Evolutionary conservation across 2,113 vertebrate species (phyloP).

Genomic region (Columba livia): DNA sequence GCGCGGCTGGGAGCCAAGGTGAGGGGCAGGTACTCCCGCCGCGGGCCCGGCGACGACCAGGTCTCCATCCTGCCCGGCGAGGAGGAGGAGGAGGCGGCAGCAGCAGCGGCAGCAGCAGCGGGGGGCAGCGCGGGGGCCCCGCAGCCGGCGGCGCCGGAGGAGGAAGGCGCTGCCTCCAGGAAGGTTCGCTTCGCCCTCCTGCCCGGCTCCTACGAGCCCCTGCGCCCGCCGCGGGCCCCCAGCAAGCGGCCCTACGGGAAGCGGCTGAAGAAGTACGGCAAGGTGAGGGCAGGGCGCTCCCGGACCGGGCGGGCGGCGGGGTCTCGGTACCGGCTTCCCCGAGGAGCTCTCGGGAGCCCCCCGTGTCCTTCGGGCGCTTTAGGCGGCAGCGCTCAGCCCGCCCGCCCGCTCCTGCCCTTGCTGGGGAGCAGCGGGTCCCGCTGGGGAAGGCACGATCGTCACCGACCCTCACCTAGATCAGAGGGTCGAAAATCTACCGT

Average conservation of each 20-base stretch:
- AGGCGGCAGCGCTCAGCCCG: neutral
- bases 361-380: fast-evolving
- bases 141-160: neutral
- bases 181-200: slow-evolving; percentile 64
- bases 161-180: neutral
- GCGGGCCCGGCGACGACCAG: slow-evolving; percentile 13
- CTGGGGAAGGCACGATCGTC: neutral
- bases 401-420: neutral
- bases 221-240: neutral
- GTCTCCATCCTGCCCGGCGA: slow-evolving; percentile 5
- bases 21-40: neutral
- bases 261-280: slow-evolving; percentile 76
- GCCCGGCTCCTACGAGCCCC: slow-evolving; percentile 70
- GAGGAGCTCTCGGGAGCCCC: neutral
- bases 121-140: neutral
- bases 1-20: slow-evolving; percentile 29
- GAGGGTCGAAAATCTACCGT: neutral
- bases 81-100: neutral
- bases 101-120: neutral
- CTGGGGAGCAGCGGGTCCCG: neutral
- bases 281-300: slow-evolving; percentile 58
- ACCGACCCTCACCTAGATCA: neutral
- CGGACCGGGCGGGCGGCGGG: neutral
- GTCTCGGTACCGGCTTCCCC: neutral
- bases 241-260: slow-evolving; percentile 11